Conservation (phyloP, 2,888 invertebrate genomes). For the Nephrocerus scutellatus region DNA sequence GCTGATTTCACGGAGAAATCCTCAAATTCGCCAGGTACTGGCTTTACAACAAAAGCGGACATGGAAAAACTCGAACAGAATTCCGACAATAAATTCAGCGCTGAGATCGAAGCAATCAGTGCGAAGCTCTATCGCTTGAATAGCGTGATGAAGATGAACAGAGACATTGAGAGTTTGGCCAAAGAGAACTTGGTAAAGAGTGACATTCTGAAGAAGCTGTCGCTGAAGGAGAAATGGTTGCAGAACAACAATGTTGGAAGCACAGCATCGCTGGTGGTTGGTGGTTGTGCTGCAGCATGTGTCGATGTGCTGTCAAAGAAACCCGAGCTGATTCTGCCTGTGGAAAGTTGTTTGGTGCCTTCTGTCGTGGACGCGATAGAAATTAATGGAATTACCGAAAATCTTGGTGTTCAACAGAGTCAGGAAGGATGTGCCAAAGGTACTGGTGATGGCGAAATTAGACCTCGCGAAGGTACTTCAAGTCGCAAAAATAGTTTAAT, state of each 20-base stretch:
- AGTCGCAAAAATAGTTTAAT: constrained; percentile 24
- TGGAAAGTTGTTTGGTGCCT: constrained; percentile 19
- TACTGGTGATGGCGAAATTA: constrained; percentile 17
- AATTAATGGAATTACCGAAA: constrained; percentile 9
- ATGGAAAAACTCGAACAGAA: constrained; percentile 43
- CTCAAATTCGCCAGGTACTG: constrained; percentile 21
- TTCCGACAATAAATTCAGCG: constrained; percentile 36
- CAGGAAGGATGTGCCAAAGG: constrained; percentile 6
- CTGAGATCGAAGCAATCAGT: constrained; percentile 44
- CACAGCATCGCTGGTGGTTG: not conserved
- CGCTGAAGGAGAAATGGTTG: constrained; percentile 47
- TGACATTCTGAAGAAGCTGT: constrained; percentile 45
- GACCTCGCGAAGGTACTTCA: constrained; percentile 15
- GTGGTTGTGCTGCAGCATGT: constrained; percentile 3
- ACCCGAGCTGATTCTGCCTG: constrained; percentile 23
- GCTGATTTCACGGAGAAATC: constrained; percentile 23
- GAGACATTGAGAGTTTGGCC: constrained; percentile 42
- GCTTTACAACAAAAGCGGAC: constrained; percentile 30
- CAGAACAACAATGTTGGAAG: constrained; percentile 33
- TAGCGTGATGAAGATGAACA: constrained; percentile 45
- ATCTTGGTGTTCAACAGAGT: constrained; percentile 16
- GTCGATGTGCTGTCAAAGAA: constrained; percentile 24
- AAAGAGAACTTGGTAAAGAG: constrained; percentile 44
- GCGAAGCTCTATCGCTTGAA: constrained; percentile 45
- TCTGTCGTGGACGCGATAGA: no score